Conservation (phyloP, 2,888 invertebrate genomes). For the Sminthurinus aureus region DNA sequence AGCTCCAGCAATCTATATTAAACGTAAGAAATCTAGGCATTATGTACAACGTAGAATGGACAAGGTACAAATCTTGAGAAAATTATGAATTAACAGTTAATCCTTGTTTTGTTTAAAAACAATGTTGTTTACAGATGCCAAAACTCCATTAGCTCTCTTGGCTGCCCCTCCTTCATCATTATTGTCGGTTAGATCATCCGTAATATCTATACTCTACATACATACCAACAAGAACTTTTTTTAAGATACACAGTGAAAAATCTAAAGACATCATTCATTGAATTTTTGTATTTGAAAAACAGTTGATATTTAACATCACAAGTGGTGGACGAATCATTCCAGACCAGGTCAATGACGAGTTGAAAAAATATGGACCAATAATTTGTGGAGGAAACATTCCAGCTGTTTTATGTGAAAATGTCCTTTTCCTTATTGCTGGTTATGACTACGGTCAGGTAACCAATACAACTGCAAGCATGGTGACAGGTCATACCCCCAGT, state of each 20-base stretch:
- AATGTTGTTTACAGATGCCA: background rate
- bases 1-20: constrained; percentile 3
- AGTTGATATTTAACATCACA: background rate
- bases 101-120: background rate
- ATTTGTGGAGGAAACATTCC: background rate
- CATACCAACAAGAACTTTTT: background rate
- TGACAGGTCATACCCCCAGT: background rate
- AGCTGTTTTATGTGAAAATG: background rate
- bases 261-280: background rate
- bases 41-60: background rate
- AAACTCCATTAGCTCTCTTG: background rate
- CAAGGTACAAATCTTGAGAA: background rate
- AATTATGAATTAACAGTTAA: background rate
- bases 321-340: constrained; percentile 4
- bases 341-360: background rate
- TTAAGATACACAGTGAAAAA: background rate
- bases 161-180: background rate
- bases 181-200: background rate
- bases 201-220: background rate
- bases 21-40: background rate
- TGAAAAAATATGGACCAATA: background rate
- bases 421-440: background rate
- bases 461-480: background rate
- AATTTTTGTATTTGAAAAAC: background rate
- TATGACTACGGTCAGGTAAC: background rate